Percentiles rank a stretch among this genome's conserved stretches.
phyloP scores from a whole-genome alignment of 64 coral and sea anemone genomes.

The Dendrophyllia cribrosa region DNA sequence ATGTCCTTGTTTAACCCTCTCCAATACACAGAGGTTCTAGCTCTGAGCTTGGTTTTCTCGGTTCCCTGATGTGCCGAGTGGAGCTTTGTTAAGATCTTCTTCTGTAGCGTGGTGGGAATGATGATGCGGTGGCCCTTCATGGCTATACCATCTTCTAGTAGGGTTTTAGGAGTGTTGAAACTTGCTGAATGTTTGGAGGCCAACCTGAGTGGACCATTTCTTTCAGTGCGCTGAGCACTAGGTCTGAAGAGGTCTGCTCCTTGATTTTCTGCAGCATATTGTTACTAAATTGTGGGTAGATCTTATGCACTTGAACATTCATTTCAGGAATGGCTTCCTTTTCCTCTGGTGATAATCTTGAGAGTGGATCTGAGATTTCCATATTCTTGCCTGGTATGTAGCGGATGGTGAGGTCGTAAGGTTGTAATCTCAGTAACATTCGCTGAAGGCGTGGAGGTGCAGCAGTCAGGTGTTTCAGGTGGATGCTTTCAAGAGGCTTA shows the following conservation, averaged over 20 bases:
- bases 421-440: too few relatives aligned
- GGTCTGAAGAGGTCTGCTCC: slow-evolving; percentile 11
- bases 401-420: neutral
- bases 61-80: slow-evolving; percentile 22
- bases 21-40: slow-evolving; percentile 48
- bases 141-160: slow-evolving; percentile 38
- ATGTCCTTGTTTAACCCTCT: slow-evolving; percentile 24
- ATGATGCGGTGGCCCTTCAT: slow-evolving; percentile 52
- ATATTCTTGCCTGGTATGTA: neutral
- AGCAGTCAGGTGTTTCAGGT: slow-evolving; percentile 28
- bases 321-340: neutral
- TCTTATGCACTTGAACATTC: slow-evolving; percentile 44
- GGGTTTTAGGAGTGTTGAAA: neutral
- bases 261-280: slow-evolving; percentile 18
- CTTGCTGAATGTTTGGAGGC: slow-evolving; percentile 60
- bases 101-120: slow-evolving; percentile 29
- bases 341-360: slow-evolving; percentile 46
- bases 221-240: slow-evolving; percentile 53
- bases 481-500: neutral
- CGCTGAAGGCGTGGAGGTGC: slow-evolving; percentile 58
- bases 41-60: slow-evolving; percentile 44
- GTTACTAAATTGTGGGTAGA: slow-evolving; percentile 41
- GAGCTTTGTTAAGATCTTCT: slow-evolving; percentile 43
- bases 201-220: slow-evolving; percentile 38
- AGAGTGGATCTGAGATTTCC: slow-evolving; percentile 48